phyloP scores from a whole-genome alignment of 2,888 invertebrate genomes.

The Psylliodes chrysocephalus region DNA sequence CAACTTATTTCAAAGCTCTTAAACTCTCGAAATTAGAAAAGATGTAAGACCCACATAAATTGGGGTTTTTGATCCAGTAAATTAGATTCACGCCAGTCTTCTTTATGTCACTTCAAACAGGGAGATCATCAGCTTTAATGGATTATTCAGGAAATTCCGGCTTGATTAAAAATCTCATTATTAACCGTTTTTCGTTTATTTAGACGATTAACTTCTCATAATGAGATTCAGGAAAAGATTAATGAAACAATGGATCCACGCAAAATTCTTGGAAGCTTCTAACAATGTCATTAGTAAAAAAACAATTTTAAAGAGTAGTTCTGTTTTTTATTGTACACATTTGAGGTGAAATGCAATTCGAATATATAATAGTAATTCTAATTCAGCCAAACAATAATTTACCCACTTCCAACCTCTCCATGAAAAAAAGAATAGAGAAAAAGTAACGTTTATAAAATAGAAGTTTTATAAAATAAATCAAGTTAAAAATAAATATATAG shows the following conservation, averaged over 20 bases:
- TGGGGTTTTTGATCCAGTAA: slow-evolving; percentile 42
- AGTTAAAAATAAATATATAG: too few species aligned
- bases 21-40: slow-evolving; percentile 12
- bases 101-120: slow-evolving; percentile 37
- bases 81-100: slow-evolving; percentile 44
- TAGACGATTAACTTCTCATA: slow-evolving; percentile 23
- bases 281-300: background rate
- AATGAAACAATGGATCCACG: slow-evolving; percentile 12
- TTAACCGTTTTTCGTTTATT: slow-evolving; percentile 25
- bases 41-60: slow-evolving; percentile 29
- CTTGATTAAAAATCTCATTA: slow-evolving; percentile 26
- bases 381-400: too few species aligned
- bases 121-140: slow-evolving; percentile 23
- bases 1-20: background rate
- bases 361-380: too few species aligned
- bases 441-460: too few species aligned
- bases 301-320: too few species aligned
- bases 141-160: slow-evolving; percentile 24
- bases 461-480: too few species aligned
- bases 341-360: too few species aligned
- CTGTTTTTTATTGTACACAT: too few species aligned
- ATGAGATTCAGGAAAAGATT: slow-evolving; percentile 16
- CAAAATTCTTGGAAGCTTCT: background rate
- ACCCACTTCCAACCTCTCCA: too few species aligned
- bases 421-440: too few species aligned